Conservation (phyloP, 2,888 invertebrate species). For the Chrysina gloriosa region DNA sequence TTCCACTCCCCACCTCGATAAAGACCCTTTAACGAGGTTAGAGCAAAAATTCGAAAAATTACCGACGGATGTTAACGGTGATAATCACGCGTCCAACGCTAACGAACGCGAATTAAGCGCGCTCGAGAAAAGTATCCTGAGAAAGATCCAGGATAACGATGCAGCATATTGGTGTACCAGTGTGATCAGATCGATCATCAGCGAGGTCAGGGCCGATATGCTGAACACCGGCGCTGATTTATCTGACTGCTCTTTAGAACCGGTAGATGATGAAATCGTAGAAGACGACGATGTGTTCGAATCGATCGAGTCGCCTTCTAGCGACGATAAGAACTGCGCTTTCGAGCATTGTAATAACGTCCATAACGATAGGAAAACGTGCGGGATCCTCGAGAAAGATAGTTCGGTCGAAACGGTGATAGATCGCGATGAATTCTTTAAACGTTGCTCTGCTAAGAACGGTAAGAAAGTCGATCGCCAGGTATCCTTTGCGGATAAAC, state of each 20-base stretch:
- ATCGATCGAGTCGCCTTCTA: background rate
- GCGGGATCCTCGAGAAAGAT: slow-evolving; percentile 29
- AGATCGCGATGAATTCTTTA: slow-evolving; percentile 33
- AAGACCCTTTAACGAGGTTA: too few species aligned
- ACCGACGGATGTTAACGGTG: background rate
- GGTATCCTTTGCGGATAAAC: slow-evolving; percentile 27
- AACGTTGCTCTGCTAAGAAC: slow-evolving; percentile 11
- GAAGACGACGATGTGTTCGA: slow-evolving; percentile 20
- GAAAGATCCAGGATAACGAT: slow-evolving; percentile 11
- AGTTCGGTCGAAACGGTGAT: slow-evolving; percentile 41
- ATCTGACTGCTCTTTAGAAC: slow-evolving; percentile 41
- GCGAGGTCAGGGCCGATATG: slow-evolving; percentile 54
- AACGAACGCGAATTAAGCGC: background rate
- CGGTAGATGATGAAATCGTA: slow-evolving; percentile 38
- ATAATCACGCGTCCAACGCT: background rate
- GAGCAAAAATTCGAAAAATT: slow-evolving; percentile 8
- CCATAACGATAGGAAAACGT: slow-evolving; percentile 13
- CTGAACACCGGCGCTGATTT: background rate
- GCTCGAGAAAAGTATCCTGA: slow-evolving; percentile 11
- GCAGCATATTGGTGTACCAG: slow-evolving; percentile 46
- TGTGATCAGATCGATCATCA: slow-evolving; percentile 56
- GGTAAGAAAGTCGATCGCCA: slow-evolving; percentile 24
- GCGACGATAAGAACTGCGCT: background rate
- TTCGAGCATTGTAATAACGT: slow-evolving; percentile 15
- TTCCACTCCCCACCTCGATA: too few species aligned